Evolutionary conservation across 1,140 invertebrate genomes (phyloP).

Genomic region (Oedothorax gibbosus): DNA sequence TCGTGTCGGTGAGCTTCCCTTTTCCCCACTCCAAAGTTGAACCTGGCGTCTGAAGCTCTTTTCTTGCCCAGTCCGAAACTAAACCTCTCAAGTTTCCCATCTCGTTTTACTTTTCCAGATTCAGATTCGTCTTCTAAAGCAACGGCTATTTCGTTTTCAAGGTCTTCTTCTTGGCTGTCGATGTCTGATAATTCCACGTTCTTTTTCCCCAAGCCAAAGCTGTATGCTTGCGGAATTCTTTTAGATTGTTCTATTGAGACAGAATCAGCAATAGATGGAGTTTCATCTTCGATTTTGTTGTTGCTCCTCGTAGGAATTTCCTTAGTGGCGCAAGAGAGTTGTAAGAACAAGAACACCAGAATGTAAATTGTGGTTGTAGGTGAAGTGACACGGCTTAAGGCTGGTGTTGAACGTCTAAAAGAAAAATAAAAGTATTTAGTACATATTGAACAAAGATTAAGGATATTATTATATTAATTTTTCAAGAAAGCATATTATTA

Average conservation of each 20-base stretch:
- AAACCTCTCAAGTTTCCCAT: constrained; percentile 53
- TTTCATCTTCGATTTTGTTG: constrained; percentile 33
- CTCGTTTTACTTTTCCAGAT: constrained; percentile 22
- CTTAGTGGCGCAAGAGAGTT: not conserved
- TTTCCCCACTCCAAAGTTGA: constrained; percentile 54
- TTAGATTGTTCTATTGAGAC: constrained; percentile 30
- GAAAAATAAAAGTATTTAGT: constrained; percentile 19
- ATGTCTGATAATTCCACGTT: not conserved
- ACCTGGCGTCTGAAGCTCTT: constrained; percentile 16
- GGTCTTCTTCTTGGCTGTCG: not conserved
- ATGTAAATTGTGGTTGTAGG: not conserved
- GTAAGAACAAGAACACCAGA: not conserved
- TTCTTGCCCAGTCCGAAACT: constrained; percentile 60
- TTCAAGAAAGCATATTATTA: no score
- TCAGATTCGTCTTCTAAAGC: constrained; percentile 9
- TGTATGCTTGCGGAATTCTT: constrained; percentile 39
- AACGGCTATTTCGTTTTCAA: constrained; percentile 4
- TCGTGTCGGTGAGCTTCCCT: no score
- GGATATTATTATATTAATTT: no score
- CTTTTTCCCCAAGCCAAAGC: constrained; percentile 55
- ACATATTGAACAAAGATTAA: no score
- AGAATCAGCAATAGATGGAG: not conserved
- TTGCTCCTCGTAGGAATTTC: constrained; percentile 44
- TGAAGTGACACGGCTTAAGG: not conserved
- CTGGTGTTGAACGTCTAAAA: not conserved